Evolutionary conservation across 1,140 invertebrate genomes (phyloP).

Genomic region (Saccostrea glomerata): DNA sequence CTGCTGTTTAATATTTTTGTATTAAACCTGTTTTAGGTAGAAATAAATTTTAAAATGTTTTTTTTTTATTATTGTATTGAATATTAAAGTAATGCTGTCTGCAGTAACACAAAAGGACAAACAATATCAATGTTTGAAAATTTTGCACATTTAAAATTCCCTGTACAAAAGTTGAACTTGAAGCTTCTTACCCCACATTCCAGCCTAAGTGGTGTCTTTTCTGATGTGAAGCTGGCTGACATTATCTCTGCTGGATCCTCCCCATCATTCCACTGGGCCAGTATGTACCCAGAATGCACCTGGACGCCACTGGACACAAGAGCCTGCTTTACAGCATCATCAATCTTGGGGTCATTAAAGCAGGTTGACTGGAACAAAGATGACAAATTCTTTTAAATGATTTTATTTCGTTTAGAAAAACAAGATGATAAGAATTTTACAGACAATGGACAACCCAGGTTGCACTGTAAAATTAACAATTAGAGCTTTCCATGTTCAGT

Average conservation of each 20-base stretch:
- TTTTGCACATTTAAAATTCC: too few relatives aligned
- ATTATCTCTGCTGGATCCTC: conserved; percentile 61
- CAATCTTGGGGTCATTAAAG: conserved; percentile 75
- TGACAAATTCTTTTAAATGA: neutral
- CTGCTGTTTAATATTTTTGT: too few relatives aligned
- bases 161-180: too few relatives aligned
- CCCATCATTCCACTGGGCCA: conserved; percentile 76
- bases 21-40: too few relatives aligned
- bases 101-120: too few relatives aligned
- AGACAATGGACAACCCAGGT: neutral
- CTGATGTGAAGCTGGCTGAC: conserved; percentile 68
- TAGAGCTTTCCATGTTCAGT: neutral
- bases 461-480: too few relatives aligned
- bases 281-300: conserved; percentile 67
- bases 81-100: too few relatives aligned
- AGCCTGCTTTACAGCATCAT: conserved; percentile 89
- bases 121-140: too few relatives aligned
- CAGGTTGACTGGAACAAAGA: conserved; percentile 65
- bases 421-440: neutral
- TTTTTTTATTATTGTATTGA: too few relatives aligned
- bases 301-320: conserved; percentile 85
- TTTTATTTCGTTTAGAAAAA: neutral
- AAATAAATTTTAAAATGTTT: too few relatives aligned
- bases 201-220: conserved; percentile 62
- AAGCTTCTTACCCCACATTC: conserved; percentile 72